A percentile compares a stretch with the other conserved stretches of the same genome.
Conservation (phyloP, 2,888 invertebrate species). For the Hanleya hanleyi region DNA sequence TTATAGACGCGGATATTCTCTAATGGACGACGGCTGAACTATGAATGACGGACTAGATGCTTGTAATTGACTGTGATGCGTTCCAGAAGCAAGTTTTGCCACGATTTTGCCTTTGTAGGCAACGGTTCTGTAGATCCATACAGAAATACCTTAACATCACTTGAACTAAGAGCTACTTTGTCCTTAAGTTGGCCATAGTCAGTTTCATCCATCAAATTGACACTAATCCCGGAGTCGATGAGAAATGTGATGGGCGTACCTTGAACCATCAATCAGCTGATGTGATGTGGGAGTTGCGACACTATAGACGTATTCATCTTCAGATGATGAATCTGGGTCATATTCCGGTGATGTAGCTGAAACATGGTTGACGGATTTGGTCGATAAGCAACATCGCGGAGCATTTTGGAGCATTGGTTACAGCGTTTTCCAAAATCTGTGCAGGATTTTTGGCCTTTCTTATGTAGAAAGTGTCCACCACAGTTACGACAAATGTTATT, state of each 20-base stretch:
- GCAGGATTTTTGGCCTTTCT: background rate
- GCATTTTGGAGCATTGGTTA: background rate
- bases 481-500: slow-evolving; percentile 12
- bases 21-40: no score
- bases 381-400: background rate
- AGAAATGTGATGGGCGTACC: background rate
- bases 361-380: background rate
- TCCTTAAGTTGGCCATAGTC: background rate
- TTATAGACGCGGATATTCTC: no score
- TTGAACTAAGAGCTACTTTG: background rate
- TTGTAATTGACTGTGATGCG: no score
- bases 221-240: background rate
- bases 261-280: background rate
- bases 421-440: background rate
- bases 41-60: no score
- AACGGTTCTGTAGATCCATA: background rate
- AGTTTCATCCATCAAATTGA: slow-evolving; percentile 2
- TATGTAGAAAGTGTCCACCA: background rate
- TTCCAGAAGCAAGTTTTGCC: no score
- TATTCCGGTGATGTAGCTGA: background rate
- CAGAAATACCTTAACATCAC: background rate
- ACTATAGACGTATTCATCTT: background rate
- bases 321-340: background rate
- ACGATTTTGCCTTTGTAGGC: no score
- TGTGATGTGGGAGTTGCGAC: background rate